Evolutionary conservation across 2,797 vertebrate genomes (phyloP).

Genomic region (Columba guinea): DNA sequence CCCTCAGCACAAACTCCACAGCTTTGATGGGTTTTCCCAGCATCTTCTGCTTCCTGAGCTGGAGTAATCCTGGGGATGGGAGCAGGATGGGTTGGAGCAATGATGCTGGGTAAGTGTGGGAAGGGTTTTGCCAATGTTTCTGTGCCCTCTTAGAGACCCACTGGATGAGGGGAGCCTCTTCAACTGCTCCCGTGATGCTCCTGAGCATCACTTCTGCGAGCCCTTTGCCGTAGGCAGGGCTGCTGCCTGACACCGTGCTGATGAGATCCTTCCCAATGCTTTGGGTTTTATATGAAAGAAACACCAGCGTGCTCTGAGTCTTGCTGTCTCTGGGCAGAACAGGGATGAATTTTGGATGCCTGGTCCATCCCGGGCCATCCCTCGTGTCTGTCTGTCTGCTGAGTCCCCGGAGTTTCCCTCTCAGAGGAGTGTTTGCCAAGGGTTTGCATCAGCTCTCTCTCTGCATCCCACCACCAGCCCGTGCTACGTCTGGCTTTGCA

Average conservation of each 20-base stretch:
- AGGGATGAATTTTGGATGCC: neutral
- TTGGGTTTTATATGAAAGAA: neutral
- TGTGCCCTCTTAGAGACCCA: neutral
- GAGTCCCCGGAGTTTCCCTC: neutral
- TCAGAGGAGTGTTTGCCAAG: conserved; percentile 1
- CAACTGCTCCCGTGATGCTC: neutral
- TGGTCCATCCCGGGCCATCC: neutral
- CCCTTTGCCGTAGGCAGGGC: neutral
- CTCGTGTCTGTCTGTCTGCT: neutral
- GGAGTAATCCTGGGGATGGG: neutral
- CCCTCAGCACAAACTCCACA: neutral
- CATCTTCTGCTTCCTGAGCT: neutral
- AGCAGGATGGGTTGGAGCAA: neutral
- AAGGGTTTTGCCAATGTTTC: neutral
- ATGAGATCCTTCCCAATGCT: neutral
- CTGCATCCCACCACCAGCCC: conserved; percentile 31
- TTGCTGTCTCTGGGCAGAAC: neutral
- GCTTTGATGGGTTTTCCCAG: neutral
- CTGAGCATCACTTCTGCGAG: neutral
- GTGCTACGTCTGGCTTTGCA: conserved; percentile 43
- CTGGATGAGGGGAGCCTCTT: neutral
- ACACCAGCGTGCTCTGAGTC: neutral
- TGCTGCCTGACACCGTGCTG: neutral
- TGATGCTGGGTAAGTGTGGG: neutral
- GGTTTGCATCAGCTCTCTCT: conserved; percentile 17